Conservation (phyloP, 2,797 vertebrate species). For the Arnoldichthys spilopterus region DNA sequence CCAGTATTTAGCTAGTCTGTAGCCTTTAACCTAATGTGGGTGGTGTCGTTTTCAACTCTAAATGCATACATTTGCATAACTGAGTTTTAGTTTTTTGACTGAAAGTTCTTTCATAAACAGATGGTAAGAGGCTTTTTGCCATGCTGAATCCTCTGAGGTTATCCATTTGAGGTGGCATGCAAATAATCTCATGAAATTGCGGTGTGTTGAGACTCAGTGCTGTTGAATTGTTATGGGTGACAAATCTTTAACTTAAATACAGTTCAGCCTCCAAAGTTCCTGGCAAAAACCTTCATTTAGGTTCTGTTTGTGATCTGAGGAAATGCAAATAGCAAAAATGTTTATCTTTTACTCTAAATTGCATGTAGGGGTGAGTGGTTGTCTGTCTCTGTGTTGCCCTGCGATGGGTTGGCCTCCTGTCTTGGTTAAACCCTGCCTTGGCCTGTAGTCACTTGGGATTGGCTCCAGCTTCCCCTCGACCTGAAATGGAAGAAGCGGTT, state of each 20-base stretch:
- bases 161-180: background rate
- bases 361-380: no score
- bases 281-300: background rate
- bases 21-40: slow-evolving; percentile 43
- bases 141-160: background rate
- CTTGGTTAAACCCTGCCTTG: no score
- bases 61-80: slow-evolving; percentile 16
- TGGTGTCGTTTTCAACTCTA: background rate
- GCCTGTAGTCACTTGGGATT: no score
- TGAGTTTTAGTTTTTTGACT: background rate
- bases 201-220: background rate
- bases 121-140: slow-evolving; percentile 10
- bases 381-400: no score
- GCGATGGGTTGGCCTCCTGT: no score
- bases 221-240: background rate
- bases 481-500: no score
- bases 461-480: no score
- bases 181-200: slow-evolving; percentile 9
- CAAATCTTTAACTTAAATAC: background rate
- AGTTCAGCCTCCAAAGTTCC: background rate
- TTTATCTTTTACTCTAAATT: no score
- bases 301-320: background rate
- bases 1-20: slow-evolving; percentile 23
- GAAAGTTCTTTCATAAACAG: slow-evolving; percentile 20
- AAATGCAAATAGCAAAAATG: slow-evolving; percentile 9